Base-by-base conservation (phyloP, 2,113 vertebrate genomes). In the Promerops cafer region DNA sequence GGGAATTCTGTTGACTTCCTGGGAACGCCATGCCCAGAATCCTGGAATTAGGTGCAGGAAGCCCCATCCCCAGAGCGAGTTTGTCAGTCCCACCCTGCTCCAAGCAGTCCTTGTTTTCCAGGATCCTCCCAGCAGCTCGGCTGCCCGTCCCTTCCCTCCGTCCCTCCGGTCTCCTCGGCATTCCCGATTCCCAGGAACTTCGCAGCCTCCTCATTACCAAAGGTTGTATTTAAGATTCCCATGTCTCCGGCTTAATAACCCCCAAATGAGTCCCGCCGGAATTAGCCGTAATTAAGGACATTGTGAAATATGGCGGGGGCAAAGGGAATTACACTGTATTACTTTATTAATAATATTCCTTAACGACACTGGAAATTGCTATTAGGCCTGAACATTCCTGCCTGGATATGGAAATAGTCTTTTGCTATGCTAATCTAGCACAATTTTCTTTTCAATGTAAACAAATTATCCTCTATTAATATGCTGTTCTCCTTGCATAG, bases 391-490 rank as follows among this genome's bases (percentile, higher is more conserved):
- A 96, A 90, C 97, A 97, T 98, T 98, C 97, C 97, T 96, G 97
- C 97, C 96, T 98, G 96, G 97, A 97, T 97, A 97, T 97, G 97
- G 97, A 98, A 98, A 98, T 98, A 97, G 96, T 97, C 98, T 98
- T 98, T 98, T 98, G 97, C 98, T 98, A 97, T 98, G 98, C 98
- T 98, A 98, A 98, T 98, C 97, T 97, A 97, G 97, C 97, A 98
- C 97, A 98, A 98, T 98, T 98, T 98, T 96, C 97, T 98, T 97
- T 98, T 98, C 98, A 98, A 98, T 98, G 97, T 98, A 98, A 98
- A 98, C 98, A 98, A 98, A 98, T 98, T 97, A 98, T 97, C 97
- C 98, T 97, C 97, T 98, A 98, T 98, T 98, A 98, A 98, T 97
- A 97, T 97, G 97, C 97, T 94, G 98, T 98, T 98, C 96, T 97